Evolutionary conservation across 1,140 invertebrate species (phyloP).

Genomic region (Drosophila simulans): DNA sequence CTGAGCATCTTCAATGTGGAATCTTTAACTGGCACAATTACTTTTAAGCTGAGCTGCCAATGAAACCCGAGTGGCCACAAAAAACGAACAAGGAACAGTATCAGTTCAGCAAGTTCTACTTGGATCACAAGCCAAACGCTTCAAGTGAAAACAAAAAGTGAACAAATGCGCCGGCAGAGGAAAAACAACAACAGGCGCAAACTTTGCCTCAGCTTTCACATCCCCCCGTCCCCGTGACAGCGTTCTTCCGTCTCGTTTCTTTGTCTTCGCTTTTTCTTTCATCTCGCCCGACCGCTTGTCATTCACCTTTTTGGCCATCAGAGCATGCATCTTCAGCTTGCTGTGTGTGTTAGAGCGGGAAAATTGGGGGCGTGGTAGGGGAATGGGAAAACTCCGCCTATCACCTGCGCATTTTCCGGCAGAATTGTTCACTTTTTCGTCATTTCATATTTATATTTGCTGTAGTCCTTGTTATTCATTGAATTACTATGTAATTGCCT

Average conservation of each 20-base stretch:
- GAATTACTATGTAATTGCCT: slow-evolving; percentile 76
- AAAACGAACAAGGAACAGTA: slow-evolving; percentile 24
- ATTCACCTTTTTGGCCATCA: slow-evolving; percentile 27
- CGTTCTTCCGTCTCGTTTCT: slow-evolving; percentile 2
- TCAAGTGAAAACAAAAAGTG: slow-evolving; percentile 28
- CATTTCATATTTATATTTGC: slow-evolving; percentile 39
- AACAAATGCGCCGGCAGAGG: no score
- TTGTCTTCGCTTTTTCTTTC: slow-evolving; percentile 27
- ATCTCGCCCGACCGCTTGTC: slow-evolving; percentile 21
- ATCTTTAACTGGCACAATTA: neutral
- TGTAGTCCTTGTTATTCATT: slow-evolving; percentile 67
- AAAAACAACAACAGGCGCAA: slow-evolving; percentile 17
- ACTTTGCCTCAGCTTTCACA: slow-evolving; percentile 12
- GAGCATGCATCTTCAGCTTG: slow-evolving; percentile 22
- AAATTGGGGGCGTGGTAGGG: neutral
- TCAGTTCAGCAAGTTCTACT: slow-evolving; percentile 22
- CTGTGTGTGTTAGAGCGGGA: neutral
- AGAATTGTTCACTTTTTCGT: slow-evolving; percentile 26
- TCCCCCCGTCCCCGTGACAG: neutral
- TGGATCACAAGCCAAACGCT: slow-evolving; percentile 41
- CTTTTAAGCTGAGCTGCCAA: slow-evolving; percentile 12
- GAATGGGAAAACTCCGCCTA: neutral
- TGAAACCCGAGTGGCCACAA: slow-evolving; percentile 21
- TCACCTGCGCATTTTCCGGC: slow-evolving; percentile 26
- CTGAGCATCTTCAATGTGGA: neutral